phyloP scores from a whole-genome alignment of 2,113 vertebrate genomes.

The Myxocyprinus asiaticus region DNA sequence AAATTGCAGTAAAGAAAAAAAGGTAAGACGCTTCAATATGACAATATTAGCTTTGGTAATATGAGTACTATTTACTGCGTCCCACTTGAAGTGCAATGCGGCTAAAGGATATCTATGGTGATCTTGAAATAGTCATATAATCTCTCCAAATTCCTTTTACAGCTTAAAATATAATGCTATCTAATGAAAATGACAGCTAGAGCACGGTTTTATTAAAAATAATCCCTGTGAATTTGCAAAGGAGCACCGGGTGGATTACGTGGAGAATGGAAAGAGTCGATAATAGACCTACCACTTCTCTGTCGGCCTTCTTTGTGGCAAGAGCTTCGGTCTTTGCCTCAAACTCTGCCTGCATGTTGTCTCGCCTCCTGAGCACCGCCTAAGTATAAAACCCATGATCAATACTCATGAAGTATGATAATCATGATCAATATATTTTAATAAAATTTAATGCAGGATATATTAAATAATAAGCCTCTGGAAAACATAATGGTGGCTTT shows the following conservation, averaged over 20 bases:
- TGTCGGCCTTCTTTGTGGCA: constrained; percentile 77
- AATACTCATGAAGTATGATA: constrained; percentile 22
- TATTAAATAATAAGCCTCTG: not conserved
- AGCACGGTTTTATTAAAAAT: constrained; percentile 66
- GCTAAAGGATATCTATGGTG: constrained; percentile 42
- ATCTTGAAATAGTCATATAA: constrained; percentile 61
- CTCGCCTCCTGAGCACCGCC: constrained; percentile 90
- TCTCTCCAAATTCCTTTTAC: constrained; percentile 54
- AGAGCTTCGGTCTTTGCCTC: constrained; percentile 86
- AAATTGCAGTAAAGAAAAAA: constrained; percentile 54
- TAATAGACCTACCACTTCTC: constrained; percentile 79
- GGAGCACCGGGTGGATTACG: constrained; percentile 32
- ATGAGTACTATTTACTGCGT: constrained; percentile 65
- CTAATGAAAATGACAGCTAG: constrained; percentile 48
- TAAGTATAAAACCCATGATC: constrained; percentile 58
- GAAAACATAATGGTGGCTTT: not conserved
- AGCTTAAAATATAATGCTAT: constrained; percentile 51
- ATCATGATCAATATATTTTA: constrained; percentile 30
- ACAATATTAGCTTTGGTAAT: constrained; percentile 59
- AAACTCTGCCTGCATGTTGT: constrained; percentile 90
- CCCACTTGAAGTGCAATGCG: constrained; percentile 41
- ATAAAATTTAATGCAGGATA: constrained; percentile 30
- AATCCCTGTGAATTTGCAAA: constrained; percentile 59
- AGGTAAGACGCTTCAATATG: constrained; percentile 64
- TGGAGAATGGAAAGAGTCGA: constrained; percentile 20